Base-by-base conservation (phyloP, 35 echinoderm and acorn worm genomes). In the Ophiothrix spiculata region DNA sequence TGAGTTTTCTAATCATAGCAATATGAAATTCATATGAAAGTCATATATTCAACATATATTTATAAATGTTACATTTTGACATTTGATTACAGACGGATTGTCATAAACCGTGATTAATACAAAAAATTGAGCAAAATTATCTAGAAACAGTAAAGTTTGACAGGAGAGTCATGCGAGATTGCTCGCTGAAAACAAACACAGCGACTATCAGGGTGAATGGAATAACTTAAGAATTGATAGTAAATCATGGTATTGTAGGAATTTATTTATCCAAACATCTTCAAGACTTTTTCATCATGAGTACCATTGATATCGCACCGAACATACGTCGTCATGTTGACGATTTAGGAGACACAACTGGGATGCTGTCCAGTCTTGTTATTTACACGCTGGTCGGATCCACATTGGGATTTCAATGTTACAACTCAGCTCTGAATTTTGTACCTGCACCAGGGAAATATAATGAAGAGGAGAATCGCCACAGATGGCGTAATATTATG, bases 401-500 rank as follows among this genome's bases (percentile, higher is more conserved):
- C 76, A 81, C 77, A 39, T 73, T 93, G 32, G 91, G 91, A 39
- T 93, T 93, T 76, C 91, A 93, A 39, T 93, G 91, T 77, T 93
- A 88, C 82, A 93, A 93, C 63, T 81, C 87, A 14, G 91, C 91
- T 19, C 86, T 93, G 39, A 93, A 93, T 82, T 93, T 88, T 64
- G 86, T 82, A 64, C 91, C 91, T 25, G 79, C 84, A 0, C 91
- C 91, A 39, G 86, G 83, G 37, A 93, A 88, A 56, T 93, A 93
- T 87, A 79, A 77, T 34, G 86, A 86, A 31, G 91, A 81, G 36
- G 29, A 69, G 60, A 84, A 88, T 77, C 69, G 81, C n/a, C 85
- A 83, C 74, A 93, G 88, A 87, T 93, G 91, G 91, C 64, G 91
- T 4, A 93, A 93, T 80, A 75, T 93, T 16, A 93, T 93, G 85